phyloP scores from a whole-genome alignment of 2,113 vertebrate genomes.

The Cinclus cinclus region DNA sequence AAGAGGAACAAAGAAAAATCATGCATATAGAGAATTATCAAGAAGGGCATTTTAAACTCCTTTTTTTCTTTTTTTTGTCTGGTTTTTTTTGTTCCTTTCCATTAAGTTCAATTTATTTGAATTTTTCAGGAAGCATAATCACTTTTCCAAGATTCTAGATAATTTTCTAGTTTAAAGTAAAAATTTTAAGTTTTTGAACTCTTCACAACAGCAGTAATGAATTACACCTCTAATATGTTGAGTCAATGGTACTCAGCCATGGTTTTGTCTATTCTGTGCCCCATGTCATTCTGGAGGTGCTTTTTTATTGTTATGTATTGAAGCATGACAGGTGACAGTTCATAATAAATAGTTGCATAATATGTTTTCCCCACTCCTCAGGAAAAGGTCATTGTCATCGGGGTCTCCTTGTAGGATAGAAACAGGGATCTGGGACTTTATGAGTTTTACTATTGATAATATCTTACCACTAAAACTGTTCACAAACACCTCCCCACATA shows the following conservation, averaged over 20 bases:
- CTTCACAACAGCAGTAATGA: neutral
- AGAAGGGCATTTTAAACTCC: neutral
- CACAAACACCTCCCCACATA: neutral
- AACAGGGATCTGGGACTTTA: neutral
- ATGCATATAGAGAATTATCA: neutral
- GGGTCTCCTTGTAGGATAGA: neutral
- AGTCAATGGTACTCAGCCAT: neutral
- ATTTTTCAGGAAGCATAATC: neutral
- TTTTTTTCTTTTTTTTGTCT: neutral
- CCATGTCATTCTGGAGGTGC: neutral
- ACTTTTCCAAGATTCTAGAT: neutral
- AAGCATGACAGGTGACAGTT: neutral
- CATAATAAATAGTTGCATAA: neutral
- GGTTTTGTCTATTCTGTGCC: neutral
- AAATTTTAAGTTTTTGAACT: neutral
- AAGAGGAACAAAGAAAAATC: neutral
- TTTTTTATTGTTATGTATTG: neutral
- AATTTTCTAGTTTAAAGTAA: neutral
- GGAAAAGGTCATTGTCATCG: neutral
- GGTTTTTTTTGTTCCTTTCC: neutral
- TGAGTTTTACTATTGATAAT: neutral
- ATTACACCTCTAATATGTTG: neutral
- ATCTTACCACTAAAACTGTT: neutral
- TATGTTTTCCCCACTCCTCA: neutral
- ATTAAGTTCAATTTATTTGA: neutral